These are phyloP conservation scores for Tricholauxania praeusta DNA, from an alignment of 2,888 invertebrate genomes.

Conservation along the genomic window DNA sequence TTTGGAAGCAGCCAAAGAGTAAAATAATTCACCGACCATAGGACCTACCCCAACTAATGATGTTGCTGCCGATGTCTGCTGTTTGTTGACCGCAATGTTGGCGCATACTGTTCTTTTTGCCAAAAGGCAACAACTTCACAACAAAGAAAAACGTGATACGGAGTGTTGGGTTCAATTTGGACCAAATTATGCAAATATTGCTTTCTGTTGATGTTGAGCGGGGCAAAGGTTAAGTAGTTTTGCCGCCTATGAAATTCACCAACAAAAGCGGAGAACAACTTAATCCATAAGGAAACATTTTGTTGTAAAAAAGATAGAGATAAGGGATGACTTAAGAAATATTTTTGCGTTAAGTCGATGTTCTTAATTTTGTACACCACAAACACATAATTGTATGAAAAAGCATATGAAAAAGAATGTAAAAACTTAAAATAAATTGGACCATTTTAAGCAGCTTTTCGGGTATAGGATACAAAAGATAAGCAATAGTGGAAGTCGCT, in stretches of 20 bases:
- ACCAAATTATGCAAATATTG: constrained; percentile 10
- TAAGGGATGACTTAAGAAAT: not conserved
- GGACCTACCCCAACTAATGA: too few relatives aligned
- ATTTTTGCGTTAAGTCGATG: not conserved
- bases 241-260: too few relatives aligned
- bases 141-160: constrained; percentile 12
- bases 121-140: not conserved
- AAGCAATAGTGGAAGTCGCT: too few relatives aligned
- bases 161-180: constrained; percentile 8
- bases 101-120: too few relatives aligned
- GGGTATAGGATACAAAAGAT: not conserved
- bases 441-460: constrained; percentile 33
- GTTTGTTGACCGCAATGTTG: too few relatives aligned
- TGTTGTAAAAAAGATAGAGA: too few relatives aligned
- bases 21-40: too few relatives aligned
- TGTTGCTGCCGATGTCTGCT: too few relatives aligned
- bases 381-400: not conserved
- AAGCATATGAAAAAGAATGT: not conserved
- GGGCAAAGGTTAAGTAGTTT: not conserved
- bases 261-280: too few relatives aligned
- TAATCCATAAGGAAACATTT: too few relatives aligned
- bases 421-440: constrained; percentile 21
- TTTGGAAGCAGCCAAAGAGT: too few relatives aligned
- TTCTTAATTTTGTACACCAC: not conserved
- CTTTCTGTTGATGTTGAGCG: not conserved